A percentile compares a stretch with the other conserved stretches of the same genome.
Evolutionary conservation across 2,888 invertebrate species (phyloP).

Genomic region (Oligia latruncula): DNA sequence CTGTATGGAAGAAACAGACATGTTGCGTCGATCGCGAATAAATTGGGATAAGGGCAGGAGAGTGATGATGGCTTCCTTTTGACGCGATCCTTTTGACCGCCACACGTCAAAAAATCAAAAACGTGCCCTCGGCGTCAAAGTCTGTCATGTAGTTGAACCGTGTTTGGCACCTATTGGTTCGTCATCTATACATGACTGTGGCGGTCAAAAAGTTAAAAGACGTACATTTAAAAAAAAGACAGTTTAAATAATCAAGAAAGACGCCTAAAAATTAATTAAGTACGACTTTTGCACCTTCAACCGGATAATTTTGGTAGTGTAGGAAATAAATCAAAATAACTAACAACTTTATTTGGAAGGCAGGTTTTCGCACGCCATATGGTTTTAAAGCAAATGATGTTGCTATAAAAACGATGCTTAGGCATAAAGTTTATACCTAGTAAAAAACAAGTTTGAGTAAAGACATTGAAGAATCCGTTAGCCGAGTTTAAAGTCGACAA

Average conservation of each 20-base stretch:
- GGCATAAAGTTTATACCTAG: not conserved
- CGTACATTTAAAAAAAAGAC: not conserved
- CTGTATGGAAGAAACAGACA: too few relatives aligned
- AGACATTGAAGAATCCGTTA: slow-evolving; percentile 8
- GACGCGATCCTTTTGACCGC: not conserved
- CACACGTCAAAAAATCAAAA: too few relatives aligned
- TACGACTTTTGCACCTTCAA: not conserved
- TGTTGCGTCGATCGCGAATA: too few relatives aligned
- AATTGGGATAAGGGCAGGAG: too few relatives aligned
- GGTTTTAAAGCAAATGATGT: not conserved
- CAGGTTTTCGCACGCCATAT: not conserved
- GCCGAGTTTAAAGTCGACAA: slow-evolving; percentile 34
- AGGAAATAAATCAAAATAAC: not conserved
- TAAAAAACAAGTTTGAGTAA: slow-evolving; percentile 5
- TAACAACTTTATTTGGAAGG: not conserved
- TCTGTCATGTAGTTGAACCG: too few relatives aligned
- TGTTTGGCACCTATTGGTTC: too few relatives aligned
- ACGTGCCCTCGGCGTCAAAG: too few relatives aligned
- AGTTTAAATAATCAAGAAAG: not conserved
- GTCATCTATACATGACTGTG: too few relatives aligned
- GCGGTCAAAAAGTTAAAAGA: not conserved
- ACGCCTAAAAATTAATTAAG: not conserved
- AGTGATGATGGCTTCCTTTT: not conserved
- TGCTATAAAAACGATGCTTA: slow-evolving; percentile 1
- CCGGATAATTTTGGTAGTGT: not conserved